phyloP scores from a whole-genome alignment of 2,113 vertebrate genomes.

The Leucoraja erinaceus region DNA sequence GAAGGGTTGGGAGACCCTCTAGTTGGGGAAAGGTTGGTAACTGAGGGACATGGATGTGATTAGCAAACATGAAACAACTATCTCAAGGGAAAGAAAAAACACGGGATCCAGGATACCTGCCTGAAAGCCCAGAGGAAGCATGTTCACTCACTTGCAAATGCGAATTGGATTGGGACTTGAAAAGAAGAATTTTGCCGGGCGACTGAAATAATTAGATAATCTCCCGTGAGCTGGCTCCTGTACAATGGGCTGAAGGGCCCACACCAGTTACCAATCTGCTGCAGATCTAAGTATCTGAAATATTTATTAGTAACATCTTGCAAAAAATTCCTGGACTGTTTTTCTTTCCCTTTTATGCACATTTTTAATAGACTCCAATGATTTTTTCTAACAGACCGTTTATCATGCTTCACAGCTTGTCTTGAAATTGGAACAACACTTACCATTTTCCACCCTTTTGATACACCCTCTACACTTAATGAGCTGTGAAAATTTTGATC shows the following conservation, averaged over 20 bases:
- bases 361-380: neutral
- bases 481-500: conserved; percentile 20
- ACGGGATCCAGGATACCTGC: too few relatives aligned
- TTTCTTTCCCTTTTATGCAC: neutral
- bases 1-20: neutral
- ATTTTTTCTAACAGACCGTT: conserved; percentile 4
- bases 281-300: neutral
- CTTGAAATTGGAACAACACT: conserved; percentile 30
- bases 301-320: neutral
- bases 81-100: too few relatives aligned
- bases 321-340: neutral
- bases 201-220: neutral
- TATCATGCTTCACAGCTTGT: neutral
- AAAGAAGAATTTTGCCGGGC: too few relatives aligned
- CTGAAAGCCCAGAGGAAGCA: too few relatives aligned
- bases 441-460: conserved; percentile 5
- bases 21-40: neutral
- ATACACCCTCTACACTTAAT: conserved; percentile 15
- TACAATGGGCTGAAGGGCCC: neutral
- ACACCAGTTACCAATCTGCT: neutral
- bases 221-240: neutral
- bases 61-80: too few relatives aligned
- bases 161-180: too few relatives aligned
- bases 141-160: too few relatives aligned
- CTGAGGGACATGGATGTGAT: too few relatives aligned